A percentile compares a stretch with the other conserved stretches of the same genome.
These are phyloP conservation scores for Propithecus deckenii DNA, from an alignment of 2,797 vertebrate species.

Conservation along the genomic window DNA sequence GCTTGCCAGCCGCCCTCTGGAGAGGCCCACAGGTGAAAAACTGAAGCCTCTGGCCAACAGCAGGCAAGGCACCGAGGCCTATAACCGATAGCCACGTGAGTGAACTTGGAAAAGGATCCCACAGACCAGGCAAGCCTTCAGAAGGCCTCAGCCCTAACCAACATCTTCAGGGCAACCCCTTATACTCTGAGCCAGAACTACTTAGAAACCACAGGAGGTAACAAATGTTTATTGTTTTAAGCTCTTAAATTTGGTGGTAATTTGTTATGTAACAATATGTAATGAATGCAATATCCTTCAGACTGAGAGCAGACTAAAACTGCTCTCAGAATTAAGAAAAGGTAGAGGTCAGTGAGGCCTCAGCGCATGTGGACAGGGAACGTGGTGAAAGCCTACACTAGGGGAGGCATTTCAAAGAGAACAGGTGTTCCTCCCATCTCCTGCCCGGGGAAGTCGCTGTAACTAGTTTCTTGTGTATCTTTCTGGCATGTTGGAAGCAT, in stretches of 20 bases:
- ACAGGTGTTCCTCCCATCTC: background rate
- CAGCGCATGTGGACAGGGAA: background rate
- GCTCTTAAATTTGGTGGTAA: background rate
- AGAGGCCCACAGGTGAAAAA: background rate
- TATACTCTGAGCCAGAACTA: background rate
- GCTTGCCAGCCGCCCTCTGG: background rate
- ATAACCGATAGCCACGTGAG: background rate
- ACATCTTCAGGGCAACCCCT: background rate
- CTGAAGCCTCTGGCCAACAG: background rate
- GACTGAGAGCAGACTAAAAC: background rate
- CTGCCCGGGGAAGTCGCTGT: background rate
- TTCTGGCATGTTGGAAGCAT: background rate
- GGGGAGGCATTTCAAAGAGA: background rate
- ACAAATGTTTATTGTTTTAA: background rate
- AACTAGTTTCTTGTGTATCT: background rate
- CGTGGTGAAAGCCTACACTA: background rate
- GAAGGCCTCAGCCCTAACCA: background rate
- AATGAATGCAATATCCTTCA: background rate
- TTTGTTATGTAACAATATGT: background rate
- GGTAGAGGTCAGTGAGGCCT: background rate
- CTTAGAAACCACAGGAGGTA: background rate
- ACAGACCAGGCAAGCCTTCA: background rate
- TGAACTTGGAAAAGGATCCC: background rate
- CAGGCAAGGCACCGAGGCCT: background rate
- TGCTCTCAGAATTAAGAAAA: background rate